These are phyloP conservation scores for Columbina picui DNA, from an alignment of 2,113 vertebrate genomes.

Conservation along the genomic window DNA sequence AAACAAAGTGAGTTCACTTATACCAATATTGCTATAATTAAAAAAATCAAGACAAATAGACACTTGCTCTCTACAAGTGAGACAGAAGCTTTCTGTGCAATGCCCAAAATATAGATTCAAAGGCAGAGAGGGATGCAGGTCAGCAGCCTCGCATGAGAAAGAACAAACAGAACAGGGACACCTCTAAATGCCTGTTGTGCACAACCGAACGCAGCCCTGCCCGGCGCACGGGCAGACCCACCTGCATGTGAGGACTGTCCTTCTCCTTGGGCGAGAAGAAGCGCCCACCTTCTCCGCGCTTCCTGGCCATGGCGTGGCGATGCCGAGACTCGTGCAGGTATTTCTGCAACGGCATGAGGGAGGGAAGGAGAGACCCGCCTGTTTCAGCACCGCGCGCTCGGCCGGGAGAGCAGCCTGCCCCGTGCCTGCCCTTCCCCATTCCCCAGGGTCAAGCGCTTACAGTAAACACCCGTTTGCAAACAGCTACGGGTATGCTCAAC, in stretches of 20 bases:
- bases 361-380: neutral
- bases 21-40: neutral
- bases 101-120: neutral
- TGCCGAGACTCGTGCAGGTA: constrained; percentile 97
- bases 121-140: neutral
- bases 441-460: neutral
- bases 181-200: neutral
- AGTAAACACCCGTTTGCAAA: neutral
- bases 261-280: constrained; percentile 98
- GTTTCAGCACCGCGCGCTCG: too few relatives aligned
- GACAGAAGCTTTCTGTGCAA: neutral
- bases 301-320: constrained; percentile 95
- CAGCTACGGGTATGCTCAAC: neutral
- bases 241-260: constrained; percentile 90
- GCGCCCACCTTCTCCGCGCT: constrained; percentile 92
- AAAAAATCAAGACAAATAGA: neutral
- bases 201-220: neutral
- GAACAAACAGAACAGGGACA: neutral
- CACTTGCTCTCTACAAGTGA: neutral
- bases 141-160: neutral
- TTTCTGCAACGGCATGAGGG: constrained; percentile 80
- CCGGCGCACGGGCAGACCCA: constrained; percentile 1
- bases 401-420: too few relatives aligned
- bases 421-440: neutral
- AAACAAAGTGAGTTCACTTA: neutral